Conservation (phyloP, 2,888 invertebrate species). For the Megalurothrips usitatus region DNA sequence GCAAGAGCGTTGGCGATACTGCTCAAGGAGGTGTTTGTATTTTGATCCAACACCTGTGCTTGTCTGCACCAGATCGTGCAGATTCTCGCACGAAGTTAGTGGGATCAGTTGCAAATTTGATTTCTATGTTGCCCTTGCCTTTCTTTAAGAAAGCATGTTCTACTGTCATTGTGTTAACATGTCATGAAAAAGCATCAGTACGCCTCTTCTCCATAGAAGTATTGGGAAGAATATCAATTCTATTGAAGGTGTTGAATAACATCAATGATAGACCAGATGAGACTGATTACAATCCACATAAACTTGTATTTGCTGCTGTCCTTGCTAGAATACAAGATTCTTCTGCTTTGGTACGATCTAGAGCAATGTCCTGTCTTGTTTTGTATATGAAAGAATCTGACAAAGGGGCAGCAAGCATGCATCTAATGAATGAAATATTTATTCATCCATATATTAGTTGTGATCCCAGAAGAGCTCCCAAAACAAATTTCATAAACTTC, state of each 20-base stretch:
- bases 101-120: constrained; percentile 44
- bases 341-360: constrained; percentile 57
- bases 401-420: constrained; percentile 37
- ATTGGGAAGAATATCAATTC: constrained; percentile 46
- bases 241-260: constrained; percentile 33
- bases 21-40: constrained; percentile 42
- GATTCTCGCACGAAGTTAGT: constrained; percentile 47
- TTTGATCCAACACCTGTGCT: constrained; percentile 48
- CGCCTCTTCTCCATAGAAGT: constrained; percentile 53
- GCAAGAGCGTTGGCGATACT: constrained; percentile 41
- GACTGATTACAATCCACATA: constrained; percentile 29
- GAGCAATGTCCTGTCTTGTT: constrained; percentile 57
- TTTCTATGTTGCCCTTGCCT: constrained; percentile 43
- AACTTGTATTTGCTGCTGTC: constrained; percentile 49
- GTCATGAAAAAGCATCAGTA: constrained; percentile 47
- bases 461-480: not conserved
- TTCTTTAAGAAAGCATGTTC: constrained; percentile 8
- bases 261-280: constrained; percentile 27
- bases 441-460: constrained; percentile 33
- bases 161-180: constrained; percentile 36
- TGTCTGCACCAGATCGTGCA: constrained; percentile 47
- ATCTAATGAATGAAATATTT: constrained; percentile 39
- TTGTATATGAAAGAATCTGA: constrained; percentile 47
- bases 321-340: constrained; percentile 54
- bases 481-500: not conserved